Conservation (phyloP, 2,113 vertebrate genomes). For the Oreotragus oreotragus region DNA sequence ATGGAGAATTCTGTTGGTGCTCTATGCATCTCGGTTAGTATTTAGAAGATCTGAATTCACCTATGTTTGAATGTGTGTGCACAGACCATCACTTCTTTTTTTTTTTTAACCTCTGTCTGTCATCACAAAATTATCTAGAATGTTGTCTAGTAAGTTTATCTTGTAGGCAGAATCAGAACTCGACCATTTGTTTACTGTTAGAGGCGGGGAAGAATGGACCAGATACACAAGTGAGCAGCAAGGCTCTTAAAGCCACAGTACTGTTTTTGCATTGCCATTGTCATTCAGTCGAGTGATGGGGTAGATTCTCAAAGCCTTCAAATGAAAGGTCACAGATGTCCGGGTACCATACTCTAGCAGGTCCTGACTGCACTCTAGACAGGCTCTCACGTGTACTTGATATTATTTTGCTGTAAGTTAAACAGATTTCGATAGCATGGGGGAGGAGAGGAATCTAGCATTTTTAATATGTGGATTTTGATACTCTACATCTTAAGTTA, state of each 20-base stretch:
- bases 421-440: constrained; percentile 6
- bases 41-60: background rate
- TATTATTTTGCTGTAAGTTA: constrained; percentile 22
- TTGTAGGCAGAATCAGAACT: background rate
- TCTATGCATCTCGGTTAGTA: background rate
- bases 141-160: background rate
- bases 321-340: constrained; percentile 59
- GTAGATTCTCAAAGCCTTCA: constrained; percentile 19
- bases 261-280: constrained; percentile 13
- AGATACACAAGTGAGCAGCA: background rate
- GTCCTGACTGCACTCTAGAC: background rate
- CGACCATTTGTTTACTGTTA: background rate
- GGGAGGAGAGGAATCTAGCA: background rate
- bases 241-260: constrained; percentile 53
- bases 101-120: background rate
- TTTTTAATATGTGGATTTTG: constrained; percentile 22
- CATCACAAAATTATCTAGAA: background rate
- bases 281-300: constrained; percentile 4
- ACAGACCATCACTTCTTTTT: background rate
- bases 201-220: background rate
- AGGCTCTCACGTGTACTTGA: background rate
- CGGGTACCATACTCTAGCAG: constrained; percentile 7
- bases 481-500: background rate
- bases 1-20: background rate
- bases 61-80: background rate